These are phyloP conservation scores for Anolis sagrei DNA, from an alignment of 2,113 vertebrate genomes.

Conservation along the genomic window DNA sequence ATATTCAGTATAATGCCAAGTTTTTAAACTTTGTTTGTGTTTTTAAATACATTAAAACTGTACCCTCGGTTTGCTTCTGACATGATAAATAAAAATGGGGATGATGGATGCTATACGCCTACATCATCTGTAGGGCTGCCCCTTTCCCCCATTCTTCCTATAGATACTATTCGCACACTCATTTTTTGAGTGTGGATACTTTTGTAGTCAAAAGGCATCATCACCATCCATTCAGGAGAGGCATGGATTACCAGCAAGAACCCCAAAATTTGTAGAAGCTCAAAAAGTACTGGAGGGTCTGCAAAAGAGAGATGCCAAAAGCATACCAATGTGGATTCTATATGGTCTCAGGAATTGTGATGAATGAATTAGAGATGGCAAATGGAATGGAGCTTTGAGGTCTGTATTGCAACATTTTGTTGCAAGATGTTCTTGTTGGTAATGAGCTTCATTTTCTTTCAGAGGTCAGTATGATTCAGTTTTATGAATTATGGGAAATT, in stretches of 20 bases:
- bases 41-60: too few relatives aligned
- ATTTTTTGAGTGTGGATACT: background rate
- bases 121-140: background rate
- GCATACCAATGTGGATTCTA: too few relatives aligned
- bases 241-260: background rate
- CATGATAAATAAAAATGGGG: too few relatives aligned
- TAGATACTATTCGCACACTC: too few relatives aligned
- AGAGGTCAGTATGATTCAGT: background rate
- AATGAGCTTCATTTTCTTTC: background rate
- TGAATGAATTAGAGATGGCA: background rate
- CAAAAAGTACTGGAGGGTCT: background rate
- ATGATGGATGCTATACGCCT: background rate
- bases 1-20: too few relatives aligned
- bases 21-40: too few relatives aligned
- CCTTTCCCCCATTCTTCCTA: too few relatives aligned
- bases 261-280: background rate
- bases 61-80: too few relatives aligned
- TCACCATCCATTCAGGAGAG: background rate
- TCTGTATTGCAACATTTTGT: background rate
- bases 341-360: too few relatives aligned
- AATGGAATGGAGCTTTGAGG: background rate
- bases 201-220: background rate
- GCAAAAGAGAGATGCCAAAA: too few relatives aligned
- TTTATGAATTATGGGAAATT: background rate
- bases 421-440: background rate